Evolutionary conservation across 2,888 invertebrate genomes (phyloP).

Genomic region (Nomada fucata): DNA sequence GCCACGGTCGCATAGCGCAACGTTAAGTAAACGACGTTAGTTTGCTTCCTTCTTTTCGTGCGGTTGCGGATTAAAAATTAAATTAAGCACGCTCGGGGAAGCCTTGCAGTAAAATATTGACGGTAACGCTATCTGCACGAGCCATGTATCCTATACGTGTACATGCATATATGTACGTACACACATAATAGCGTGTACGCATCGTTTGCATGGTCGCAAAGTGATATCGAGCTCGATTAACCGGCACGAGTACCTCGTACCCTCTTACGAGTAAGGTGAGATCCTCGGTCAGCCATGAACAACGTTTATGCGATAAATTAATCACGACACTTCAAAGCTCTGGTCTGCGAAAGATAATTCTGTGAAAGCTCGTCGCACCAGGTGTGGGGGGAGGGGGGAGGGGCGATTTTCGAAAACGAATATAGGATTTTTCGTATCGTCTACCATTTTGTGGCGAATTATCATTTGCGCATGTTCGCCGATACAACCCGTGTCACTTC

Average conservation of each 20-base stretch:
- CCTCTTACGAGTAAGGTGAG: slow-evolving; percentile 42
- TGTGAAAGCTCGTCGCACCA: background rate
- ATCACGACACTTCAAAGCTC: slow-evolving; percentile 28
- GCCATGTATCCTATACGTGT: slow-evolving; percentile 36
- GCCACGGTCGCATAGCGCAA: background rate
- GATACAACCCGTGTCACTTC: too few relatives aligned
- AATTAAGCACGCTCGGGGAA: slow-evolving; percentile 54
- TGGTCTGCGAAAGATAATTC: slow-evolving; percentile 16
- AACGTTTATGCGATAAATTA: slow-evolving; percentile 49
- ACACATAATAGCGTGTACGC: slow-evolving; percentile 38
- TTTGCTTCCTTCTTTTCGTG: slow-evolving; percentile 31
- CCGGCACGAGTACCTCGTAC: slow-evolving; percentile 30
- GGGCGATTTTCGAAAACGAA: background rate
- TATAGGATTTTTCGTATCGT: background rate
- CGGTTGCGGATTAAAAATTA: slow-evolving; percentile 60
- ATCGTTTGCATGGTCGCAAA: slow-evolving; percentile 51
- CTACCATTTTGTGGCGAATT: background rate
- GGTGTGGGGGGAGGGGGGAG: background rate
- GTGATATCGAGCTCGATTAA: slow-evolving; percentile 65
- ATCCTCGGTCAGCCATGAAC: slow-evolving; percentile 41
- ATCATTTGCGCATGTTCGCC: background rate
- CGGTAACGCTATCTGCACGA: slow-evolving; percentile 57
- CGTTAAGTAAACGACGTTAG: slow-evolving; percentile 26
- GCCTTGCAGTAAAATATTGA: slow-evolving; percentile 61
- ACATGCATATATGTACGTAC: background rate